Percentiles rank a stretch among this genome's conserved stretches.
These are phyloP conservation scores for Brachypodius melanocephalos DNA, from an alignment of 2,113 vertebrate species.

Conservation along the genomic window DNA sequence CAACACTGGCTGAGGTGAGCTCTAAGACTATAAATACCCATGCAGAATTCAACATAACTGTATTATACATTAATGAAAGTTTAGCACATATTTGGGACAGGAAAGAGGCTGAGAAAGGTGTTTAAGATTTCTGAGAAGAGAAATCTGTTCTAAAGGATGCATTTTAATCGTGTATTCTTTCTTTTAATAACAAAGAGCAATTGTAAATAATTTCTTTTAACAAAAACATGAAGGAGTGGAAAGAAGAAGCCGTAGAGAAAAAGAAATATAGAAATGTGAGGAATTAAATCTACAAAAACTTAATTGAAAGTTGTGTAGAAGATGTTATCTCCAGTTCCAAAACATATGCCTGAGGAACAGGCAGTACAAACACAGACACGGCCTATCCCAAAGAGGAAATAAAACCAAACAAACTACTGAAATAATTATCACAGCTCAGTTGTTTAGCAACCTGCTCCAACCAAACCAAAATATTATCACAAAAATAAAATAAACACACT, in stretches of 20 bases:
- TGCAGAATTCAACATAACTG: not conserved
- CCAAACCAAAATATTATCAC: not conserved
- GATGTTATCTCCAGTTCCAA: not conserved
- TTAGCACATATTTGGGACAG: not conserved
- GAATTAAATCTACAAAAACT: not conserved
- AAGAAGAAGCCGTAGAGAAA: not conserved
- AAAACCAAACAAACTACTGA: constrained; percentile 1
- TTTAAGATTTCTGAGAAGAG: not conserved
- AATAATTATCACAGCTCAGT: not conserved
- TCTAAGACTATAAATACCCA: not conserved
- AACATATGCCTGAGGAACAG: constrained; percentile 3
- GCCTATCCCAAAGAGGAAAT: not conserved
- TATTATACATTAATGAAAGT: not conserved
- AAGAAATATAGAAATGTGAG: not conserved
- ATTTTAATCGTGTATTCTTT: not conserved
- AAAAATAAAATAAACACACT: not conserved
- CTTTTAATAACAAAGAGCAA: not conserved
- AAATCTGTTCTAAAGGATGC: not conserved
- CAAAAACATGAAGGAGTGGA: not conserved
- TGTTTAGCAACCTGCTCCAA: not conserved
- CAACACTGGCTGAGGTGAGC: not conserved
- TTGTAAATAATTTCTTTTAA: not conserved
- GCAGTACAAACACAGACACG: constrained; percentile 25
- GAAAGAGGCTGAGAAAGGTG: not conserved
- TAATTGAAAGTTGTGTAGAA: not conserved